These are phyloP conservation scores for Carassius carassius DNA, from an alignment of 2,113 vertebrate species.

Conservation along the genomic window DNA sequence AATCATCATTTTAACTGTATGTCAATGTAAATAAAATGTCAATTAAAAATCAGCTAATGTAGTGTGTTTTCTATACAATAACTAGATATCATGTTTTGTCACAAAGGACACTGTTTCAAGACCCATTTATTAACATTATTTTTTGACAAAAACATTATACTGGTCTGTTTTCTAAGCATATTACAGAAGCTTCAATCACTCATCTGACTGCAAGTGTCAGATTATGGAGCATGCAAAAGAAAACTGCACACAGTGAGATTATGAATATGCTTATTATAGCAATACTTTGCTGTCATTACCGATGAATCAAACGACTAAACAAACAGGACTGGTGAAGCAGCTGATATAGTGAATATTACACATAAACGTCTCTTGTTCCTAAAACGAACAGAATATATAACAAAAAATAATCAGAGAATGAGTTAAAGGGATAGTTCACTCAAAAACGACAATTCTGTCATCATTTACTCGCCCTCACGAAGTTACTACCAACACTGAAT, in stretches of 20 bases:
- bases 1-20: slow-evolving; percentile 65
- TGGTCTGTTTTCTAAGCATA: slow-evolving; percentile 58
- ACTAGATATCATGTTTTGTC: not conserved
- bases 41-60: slow-evolving; percentile 16
- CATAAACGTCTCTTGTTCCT: slow-evolving; percentile 36
- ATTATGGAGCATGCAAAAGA: slow-evolving; percentile 75
- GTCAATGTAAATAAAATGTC: slow-evolving; percentile 72
- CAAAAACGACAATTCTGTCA: not conserved
- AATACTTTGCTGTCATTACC: slow-evolving; percentile 37
- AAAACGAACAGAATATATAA: slow-evolving; percentile 46
- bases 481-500: no score
- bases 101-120: slow-evolving; percentile 48
- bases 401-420: slow-evolving; percentile 16
- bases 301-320: slow-evolving; percentile 51
- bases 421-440: slow-evolving; percentile 27
- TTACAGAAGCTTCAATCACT: slow-evolving; percentile 61
- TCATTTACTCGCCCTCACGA: not conserved
- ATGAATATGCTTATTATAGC: no score
- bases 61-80: not conserved
- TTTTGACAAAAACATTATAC: slow-evolving; percentile 67
- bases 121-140: slow-evolving; percentile 71
- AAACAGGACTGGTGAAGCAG: slow-evolving; percentile 27
- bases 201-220: slow-evolving; percentile 69
- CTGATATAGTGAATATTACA: slow-evolving; percentile 2
- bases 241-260: slow-evolving; percentile 44